phyloP scores from a whole-genome alignment of 1,140 invertebrate species.

The Ips nitidus region DNA sequence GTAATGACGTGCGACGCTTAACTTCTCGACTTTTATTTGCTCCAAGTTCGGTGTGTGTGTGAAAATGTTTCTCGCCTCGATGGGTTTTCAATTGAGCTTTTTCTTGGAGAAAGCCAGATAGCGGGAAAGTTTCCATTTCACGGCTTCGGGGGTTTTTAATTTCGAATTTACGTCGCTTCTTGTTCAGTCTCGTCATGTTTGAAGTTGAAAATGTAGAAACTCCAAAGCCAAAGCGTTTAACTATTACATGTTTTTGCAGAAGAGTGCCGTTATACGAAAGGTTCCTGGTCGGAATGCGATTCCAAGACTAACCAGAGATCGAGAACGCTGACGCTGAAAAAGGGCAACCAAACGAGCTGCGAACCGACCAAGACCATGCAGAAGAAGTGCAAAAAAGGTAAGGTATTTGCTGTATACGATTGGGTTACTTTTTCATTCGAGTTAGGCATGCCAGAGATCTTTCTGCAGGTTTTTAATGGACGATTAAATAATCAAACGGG shows the following conservation, averaged over 20 bases:
- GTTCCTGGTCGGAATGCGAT: conserved; percentile 85
- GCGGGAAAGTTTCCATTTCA: too few species aligned
- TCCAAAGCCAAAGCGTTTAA: neutral
- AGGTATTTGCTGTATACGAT: conserved; percentile 18
- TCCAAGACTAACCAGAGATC: conserved; percentile 76
- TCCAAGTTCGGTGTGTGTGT: conserved; percentile 1
- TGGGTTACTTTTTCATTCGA: neutral
- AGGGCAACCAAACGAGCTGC: conserved; percentile 73
- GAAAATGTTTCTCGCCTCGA: conserved; percentile 7
- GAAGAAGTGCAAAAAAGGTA: conserved; percentile 90
- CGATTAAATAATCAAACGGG: too few species aligned
- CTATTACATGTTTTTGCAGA: conserved; percentile 45
- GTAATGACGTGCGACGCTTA: conserved; percentile 7
- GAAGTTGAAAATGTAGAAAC: too few species aligned
- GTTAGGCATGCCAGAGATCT: too few species aligned
- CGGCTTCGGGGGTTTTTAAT: too few species aligned
- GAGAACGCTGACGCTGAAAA: conserved; percentile 79
- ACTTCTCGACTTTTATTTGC: conserved; percentile 13
- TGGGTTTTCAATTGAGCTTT: conserved; percentile 9
- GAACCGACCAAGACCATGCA: conserved; percentile 82
- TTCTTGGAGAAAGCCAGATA: neutral
- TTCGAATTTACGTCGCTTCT: too few species aligned
- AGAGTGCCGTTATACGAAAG: conserved; percentile 78
- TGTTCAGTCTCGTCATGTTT: too few species aligned
- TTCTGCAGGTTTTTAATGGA: too few species aligned